Conservation (phyloP, 2,113 vertebrate genomes). For the Ancistrus triradiatus region DNA sequence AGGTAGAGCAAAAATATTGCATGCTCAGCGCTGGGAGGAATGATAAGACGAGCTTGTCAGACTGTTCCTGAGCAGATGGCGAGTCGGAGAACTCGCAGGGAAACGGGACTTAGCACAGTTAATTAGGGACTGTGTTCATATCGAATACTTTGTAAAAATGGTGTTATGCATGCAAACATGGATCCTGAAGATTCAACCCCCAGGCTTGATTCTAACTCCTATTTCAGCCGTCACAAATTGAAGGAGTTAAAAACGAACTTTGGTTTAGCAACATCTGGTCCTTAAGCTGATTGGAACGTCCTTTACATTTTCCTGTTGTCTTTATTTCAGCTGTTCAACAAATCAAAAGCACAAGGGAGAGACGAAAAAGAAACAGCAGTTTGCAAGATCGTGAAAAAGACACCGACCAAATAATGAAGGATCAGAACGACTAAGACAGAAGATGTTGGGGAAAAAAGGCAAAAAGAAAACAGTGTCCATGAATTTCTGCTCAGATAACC, state of each 20-base stretch:
- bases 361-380: too few species aligned
- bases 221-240: conserved; percentile 26
- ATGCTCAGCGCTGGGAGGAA: conserved; percentile 30
- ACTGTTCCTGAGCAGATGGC: conserved; percentile 36
- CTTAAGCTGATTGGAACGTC: too few species aligned
- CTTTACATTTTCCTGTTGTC: too few species aligned
- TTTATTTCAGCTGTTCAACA: too few species aligned
- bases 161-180: conserved; percentile 12
- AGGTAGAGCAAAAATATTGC: conserved; percentile 19
- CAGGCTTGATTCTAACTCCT: conserved; percentile 9
- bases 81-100: conserved; percentile 45
- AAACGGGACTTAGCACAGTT: conserved; percentile 37
- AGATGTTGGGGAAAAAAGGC: too few species aligned
- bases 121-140: conserved; percentile 36
- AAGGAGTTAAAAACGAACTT: neutral
- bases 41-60: conserved; percentile 42
- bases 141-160: conserved; percentile 29
- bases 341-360: too few species aligned
- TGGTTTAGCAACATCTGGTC: too few species aligned
- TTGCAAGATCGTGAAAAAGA: too few species aligned
- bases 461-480: too few species aligned
- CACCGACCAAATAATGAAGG: too few species aligned
- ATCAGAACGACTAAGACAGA: too few species aligned
- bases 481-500: too few species aligned
- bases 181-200: conserved; percentile 1